Evolutionary conservation across 2,797 vertebrate species (phyloP), one percentile per base, ranked within the genome.

Genomic region (Hydrophis major): DNA sequence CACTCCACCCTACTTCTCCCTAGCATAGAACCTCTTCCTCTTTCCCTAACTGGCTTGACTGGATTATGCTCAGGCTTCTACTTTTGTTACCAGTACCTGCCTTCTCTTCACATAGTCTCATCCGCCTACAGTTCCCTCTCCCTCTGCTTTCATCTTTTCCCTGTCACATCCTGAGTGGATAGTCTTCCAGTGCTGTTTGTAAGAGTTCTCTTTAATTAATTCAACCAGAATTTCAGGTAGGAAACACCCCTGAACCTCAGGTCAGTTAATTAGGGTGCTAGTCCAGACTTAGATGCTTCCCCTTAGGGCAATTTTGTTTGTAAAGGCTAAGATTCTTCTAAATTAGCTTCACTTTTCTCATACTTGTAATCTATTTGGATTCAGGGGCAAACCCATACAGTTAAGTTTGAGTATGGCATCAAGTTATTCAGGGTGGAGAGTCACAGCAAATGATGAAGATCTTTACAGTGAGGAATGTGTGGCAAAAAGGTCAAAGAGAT

Each of bases 21-120:
- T 42, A 96, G 95, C 96, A 96, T 96, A 96, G 96, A 96, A 96
- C 95, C 96, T 96, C 96, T 96, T 97, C 95, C 95, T 89, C 42
- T 53, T 95, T 95, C 95, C 94, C 87, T 47, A 95, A 96, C 97
- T 94, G 89, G 97, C 96, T 94, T 0, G 4, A 95, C 96, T 94
- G 94, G 95, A 96, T 97, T 90, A 3, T 91, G 95, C 69, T 93
- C 57, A 89, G 89, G 69, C 93, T 83, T 93, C 66, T 91, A 47
- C 57, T 95, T 95, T 95, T 87, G 94, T 32, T 57, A 50, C 91
- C 95, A 95, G 93, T 91, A 50, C 32, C 94, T 95, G 95, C 96
- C 63, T 95, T 96, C 94, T 92, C 95, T 94, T 28, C 89, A 86
- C 27, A 20, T 55, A 16, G 42, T 42, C 57, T 87, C 50, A 94